Conservation (phyloP, 2,113 vertebrate species). For the Cacatua alba region DNA sequence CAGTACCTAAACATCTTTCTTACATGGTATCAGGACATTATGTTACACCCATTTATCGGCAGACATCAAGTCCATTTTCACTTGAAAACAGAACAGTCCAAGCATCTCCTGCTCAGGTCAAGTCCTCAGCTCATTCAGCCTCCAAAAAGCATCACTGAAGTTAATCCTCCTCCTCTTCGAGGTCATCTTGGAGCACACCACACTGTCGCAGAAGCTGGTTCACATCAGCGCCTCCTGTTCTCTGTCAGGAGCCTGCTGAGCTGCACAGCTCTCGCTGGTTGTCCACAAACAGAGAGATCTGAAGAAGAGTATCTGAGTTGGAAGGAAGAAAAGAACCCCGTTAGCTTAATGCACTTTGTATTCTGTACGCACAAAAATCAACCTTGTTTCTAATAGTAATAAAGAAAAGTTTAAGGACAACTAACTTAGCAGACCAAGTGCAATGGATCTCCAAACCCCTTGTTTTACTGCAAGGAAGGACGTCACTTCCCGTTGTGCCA, state of each 20-base stretch:
- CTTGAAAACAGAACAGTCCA: neutral
- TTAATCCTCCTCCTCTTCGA: neutral
- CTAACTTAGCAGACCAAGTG: neutral
- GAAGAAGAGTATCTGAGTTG: constrained; percentile 80
- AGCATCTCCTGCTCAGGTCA: neutral
- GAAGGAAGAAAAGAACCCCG: neutral
- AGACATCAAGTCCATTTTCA: neutral
- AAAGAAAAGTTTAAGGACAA: rapidly evolving
- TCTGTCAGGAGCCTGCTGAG: neutral
- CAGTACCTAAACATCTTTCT: neutral
- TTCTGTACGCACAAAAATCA: neutral
- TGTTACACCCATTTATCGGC: neutral
- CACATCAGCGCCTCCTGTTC: neutral
- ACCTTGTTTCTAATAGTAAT: neutral
- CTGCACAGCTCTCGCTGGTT: constrained; percentile 34
- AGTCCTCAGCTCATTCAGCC: neutral
- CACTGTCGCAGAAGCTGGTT: rapidly evolving
- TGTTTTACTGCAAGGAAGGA: rapidly evolving
- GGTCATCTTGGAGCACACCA: rapidly evolving
- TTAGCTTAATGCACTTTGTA: neutral
- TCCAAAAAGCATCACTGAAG: neutral
- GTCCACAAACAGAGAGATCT: constrained; percentile 85
- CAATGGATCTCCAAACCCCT: rapidly evolving
- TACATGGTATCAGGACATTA: neutral
- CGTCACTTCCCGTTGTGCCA: rapidly evolving